These are phyloP conservation scores for Schizaphis graminum DNA, from an alignment of 2,888 invertebrate species.

Conservation along the genomic window DNA sequence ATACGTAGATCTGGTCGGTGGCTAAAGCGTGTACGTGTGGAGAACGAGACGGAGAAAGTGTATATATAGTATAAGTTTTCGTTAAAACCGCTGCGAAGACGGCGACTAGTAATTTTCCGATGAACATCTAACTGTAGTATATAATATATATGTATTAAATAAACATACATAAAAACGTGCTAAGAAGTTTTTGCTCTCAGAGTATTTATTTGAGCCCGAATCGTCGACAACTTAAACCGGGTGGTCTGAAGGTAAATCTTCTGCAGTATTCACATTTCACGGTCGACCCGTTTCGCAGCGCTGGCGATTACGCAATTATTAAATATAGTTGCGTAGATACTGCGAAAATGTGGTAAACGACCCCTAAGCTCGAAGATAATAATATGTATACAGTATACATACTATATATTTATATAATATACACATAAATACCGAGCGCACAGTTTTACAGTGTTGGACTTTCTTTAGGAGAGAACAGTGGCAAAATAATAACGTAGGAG, in stretches of 20 bases:
- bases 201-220: conserved; percentile 16
- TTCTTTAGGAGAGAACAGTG: neutral
- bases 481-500: neutral
- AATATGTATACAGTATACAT: neutral
- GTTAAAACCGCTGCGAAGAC: too few relatives aligned
- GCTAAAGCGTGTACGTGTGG: too few relatives aligned
- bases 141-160: neutral
- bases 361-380: neutral
- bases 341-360: neutral
- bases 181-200: conserved; percentile 25
- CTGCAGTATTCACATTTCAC: conserved; percentile 49
- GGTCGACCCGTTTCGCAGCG: conserved; percentile 26
- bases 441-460: neutral
- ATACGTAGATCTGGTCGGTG: neutral
- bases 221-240: conserved; percentile 14
- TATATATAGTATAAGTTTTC: neutral
- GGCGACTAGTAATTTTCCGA: neutral
- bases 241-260: conserved; percentile 35
- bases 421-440: neutral
- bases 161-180: neutral
- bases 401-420: neutral
- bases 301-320: conserved; percentile 48
- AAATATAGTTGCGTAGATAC: conserved; percentile 17
- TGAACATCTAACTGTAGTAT: neutral
- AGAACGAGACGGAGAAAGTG: neutral